Evolutionary conservation across 2,888 invertebrate species (phyloP).

Genomic region (Scrobipalpa costella): DNA sequence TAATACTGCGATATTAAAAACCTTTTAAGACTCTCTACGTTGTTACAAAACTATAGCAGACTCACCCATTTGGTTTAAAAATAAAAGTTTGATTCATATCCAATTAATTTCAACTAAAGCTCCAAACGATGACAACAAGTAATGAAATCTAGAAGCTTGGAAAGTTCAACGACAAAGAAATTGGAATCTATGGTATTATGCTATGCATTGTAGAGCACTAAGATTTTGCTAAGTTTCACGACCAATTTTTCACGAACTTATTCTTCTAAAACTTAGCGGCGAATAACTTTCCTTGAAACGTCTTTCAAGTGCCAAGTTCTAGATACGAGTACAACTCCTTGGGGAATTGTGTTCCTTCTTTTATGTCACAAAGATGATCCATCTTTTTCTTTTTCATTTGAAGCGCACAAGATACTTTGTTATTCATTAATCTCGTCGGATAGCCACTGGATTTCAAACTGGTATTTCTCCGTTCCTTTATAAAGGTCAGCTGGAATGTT

Average conservation of each 20-base stretch:
- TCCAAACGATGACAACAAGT: neutral
- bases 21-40: neutral
- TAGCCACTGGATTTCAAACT: neutral
- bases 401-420: neutral
- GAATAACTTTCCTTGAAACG: constrained; percentile 11
- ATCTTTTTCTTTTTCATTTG: constrained; percentile 13
- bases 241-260: constrained; percentile 13
- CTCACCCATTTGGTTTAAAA: neutral
- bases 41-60: neutral
- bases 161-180: neutral
- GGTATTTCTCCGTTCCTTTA: neutral
- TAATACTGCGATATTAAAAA: neutral
- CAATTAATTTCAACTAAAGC: constrained; percentile 2
- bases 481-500: neutral
- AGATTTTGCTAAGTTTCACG: neutral
- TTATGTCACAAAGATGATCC: neutral
- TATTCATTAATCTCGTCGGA: constrained; percentile 10
- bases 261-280: neutral
- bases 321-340: constrained; percentile 13
- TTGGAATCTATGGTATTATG: constrained; percentile 1
- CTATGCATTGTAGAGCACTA: neutral
- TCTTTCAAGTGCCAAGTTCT: constrained; percentile 14
- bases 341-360: neutral
- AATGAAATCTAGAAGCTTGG: neutral
- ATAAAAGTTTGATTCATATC: neutral